These are phyloP conservation scores for Lemur catta DNA, from an alignment of 2,797 vertebrate genomes.

Conservation along the genomic window DNA sequence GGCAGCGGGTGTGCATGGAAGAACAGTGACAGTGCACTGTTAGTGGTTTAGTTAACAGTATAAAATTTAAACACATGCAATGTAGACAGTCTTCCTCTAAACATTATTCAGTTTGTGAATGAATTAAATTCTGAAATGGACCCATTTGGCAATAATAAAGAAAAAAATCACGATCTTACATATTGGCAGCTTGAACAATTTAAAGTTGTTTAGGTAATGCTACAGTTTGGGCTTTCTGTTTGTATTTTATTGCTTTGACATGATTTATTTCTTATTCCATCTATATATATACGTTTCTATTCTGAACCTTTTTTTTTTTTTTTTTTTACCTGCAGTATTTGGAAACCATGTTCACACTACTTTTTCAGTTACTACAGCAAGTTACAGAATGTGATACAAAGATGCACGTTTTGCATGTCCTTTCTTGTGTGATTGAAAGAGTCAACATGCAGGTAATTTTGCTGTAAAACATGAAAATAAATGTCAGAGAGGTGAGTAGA, in stretches of 20 bases:
- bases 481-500: constrained; percentile 7
- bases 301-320: constrained; percentile 15
- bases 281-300: neutral
- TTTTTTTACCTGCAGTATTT: constrained; percentile 87
- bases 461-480: constrained; percentile 27
- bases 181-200: neutral
- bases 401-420: constrained; percentile 98
- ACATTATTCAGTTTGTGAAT: neutral
- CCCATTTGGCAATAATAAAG: neutral
- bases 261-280: neutral
- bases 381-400: constrained; percentile 98
- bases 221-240: constrained; percentile 12
- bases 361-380: constrained; percentile 96
- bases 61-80: neutral
- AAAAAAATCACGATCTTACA: neutral
- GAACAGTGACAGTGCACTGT: neutral
- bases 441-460: constrained; percentile 93
- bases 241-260: neutral
- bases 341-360: constrained; percentile 94
- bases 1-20: neutral
- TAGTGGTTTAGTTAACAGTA: neutral
- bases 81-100: neutral
- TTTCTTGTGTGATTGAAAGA: constrained; percentile 97
- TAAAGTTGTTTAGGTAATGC: neutral
- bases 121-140: neutral